Evolutionary conservation across 2,113 vertebrate genomes (phyloP), one percentile per base, ranked within the genome.

Genomic region (Pterocles burchelli): DNA sequence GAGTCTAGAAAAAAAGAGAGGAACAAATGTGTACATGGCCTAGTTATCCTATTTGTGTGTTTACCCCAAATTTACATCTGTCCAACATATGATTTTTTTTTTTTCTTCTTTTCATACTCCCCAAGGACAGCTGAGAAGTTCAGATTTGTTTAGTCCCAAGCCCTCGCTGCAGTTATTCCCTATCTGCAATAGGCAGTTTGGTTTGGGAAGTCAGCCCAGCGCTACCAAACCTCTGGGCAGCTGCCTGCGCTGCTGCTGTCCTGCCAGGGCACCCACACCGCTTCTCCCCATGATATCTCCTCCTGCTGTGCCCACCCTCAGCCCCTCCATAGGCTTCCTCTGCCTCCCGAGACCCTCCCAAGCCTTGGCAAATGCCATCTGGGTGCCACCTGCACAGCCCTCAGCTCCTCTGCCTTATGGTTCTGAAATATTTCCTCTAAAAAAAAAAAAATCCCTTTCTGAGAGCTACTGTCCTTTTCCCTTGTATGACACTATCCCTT

Each of bases 161-260:
- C 26, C 21, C 61, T 36, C 7, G n/a, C 36, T 83, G 65, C 15
- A 46, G 38, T 33, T 6, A 11, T 58, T 6, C n/a, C 33, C 12
- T 46, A 17, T 9, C 33, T 59, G 36, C 33, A 52, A 4, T 25
- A 36, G 31, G 41, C 25, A 11, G 3, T 58, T 61, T 66, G 58
- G n/a, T 20, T n/a, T 26, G 49, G 72, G 38, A 26, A 59, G 33
- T 18, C 3, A 2, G 21, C n/a, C 31, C 13, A 9, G 58, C 0
- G 2, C 29, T 34, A 16, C n/a, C n/a, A 12, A 65, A 45, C 36
- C 33, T 48, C 49, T 13, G 33, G 1, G 43, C 76, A 57, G 48
- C 62, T 1, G 1, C 36, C 46, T 3, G 1, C 1, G 3, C 26
- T 17, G 22, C 20, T 1, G 2, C 28, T 33, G n/a, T 38, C 46